phyloP scores from a whole-genome alignment of 2,888 invertebrate genomes.

The Orchesella flavescens region DNA sequence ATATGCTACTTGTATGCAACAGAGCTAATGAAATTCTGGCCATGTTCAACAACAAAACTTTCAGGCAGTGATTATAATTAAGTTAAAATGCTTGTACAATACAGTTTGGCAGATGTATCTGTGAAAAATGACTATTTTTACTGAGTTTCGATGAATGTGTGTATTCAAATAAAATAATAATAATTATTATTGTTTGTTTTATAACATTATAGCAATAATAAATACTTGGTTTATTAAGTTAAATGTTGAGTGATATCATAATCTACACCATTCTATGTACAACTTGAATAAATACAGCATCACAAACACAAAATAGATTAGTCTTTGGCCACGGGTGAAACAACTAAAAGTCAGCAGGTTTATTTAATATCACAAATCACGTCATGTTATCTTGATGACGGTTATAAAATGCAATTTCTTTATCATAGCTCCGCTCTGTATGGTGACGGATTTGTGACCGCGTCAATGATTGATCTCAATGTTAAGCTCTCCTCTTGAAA shows the following conservation, averaged over 20 bases:
- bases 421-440: slow-evolving; percentile 55
- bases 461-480: slow-evolving; percentile 49
- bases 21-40: slow-evolving; percentile 61
- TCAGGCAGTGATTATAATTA: slow-evolving; percentile 1
- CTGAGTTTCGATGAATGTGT: too few species aligned
- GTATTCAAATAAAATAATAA: too few species aligned
- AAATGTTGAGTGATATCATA: not conserved
- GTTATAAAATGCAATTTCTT: too few species aligned
- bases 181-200: too few species aligned
- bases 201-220: slow-evolving; percentile 15
- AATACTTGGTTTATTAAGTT: slow-evolving; percentile 19
- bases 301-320: slow-evolving; percentile 3
- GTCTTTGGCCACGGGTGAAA: slow-evolving; percentile 14
- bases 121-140: not conserved
- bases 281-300: not conserved
- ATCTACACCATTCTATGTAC: not conserved
- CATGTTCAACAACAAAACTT: slow-evolving; percentile 31
- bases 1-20: slow-evolving; percentile 65
- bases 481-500: slow-evolving; percentile 51
- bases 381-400: not conserved
- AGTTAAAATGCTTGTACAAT: not conserved
- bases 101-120: not conserved
- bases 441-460: slow-evolving; percentile 23
- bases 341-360: not conserved
- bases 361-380: slow-evolving; percentile 33